Evolutionary conservation across 23 tunicate species (phyloP), one percentile per base, ranked within the genome.

Genomic region (Oikopleura vanhoeffeni): DNA sequence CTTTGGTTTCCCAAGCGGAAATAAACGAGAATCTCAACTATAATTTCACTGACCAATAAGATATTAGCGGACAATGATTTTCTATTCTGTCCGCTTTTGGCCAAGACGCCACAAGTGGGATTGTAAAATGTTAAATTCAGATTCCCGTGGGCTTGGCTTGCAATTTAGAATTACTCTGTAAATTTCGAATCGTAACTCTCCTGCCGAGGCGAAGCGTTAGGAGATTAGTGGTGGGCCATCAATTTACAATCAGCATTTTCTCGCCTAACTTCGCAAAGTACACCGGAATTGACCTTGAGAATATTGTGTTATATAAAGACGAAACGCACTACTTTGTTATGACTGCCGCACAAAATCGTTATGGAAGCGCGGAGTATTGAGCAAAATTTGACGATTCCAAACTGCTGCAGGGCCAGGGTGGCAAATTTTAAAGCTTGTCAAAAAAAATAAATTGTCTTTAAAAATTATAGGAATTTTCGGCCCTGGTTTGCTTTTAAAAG

Each of bases 291-390:
- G 96, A 90, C 83, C 84, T 95, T 28, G 99, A 95, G 67, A 95
- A 95, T 83, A 90, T 90, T 41, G 99, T 95, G 41, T 95, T 90
- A 60, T 95, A 95, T 83, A 95, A 90, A 77, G 99, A 92, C 40
- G 99, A 95, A 32, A 95, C 99, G 0, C 99, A 95, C 84, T 95
- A 95, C 67, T 95, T 95, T 83, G 99, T 95, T 41, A 95, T 95
- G 99, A 90, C 96, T 30, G 96, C 99, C 79, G 79, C 36, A 30
- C 79, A 4, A 71, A 71, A 38, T 71, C 79, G 35, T 32, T 71
- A 2, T 24, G 2, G 27, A 38, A 71, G 79, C 79, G 79, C 27
- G 79, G 79, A 33, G 79, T 71, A 30, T 2, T 71, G 36, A 13
- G 84, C 0, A 41, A 87, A 91, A 67, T 86, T 28, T 35, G 99